Conservation (phyloP, 30 jellyfish, hydroid and myxozoan genomes). For the Nemopilema nomurai region DNA sequence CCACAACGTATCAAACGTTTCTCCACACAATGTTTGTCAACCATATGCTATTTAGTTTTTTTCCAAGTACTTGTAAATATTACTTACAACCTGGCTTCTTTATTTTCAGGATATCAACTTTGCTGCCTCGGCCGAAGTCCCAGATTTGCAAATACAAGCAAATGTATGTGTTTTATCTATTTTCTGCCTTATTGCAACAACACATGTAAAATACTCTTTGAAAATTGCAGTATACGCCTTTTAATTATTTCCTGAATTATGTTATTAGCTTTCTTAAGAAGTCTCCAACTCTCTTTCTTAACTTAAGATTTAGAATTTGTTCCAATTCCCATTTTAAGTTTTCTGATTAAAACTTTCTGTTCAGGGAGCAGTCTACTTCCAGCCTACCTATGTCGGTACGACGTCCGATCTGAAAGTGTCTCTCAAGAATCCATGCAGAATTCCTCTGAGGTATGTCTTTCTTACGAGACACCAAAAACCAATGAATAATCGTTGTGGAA, state of each 20-base stretch:
- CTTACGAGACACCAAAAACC: background rate
- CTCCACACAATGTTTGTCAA: too few species aligned
- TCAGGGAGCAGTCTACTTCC: slow-evolving; percentile 66
- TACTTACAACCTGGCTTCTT: too few species aligned
- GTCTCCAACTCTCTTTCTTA: background rate
- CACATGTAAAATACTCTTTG: too few species aligned
- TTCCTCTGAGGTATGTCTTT: slow-evolving; percentile 68
- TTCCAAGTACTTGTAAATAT: too few species aligned
- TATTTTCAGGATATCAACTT: slow-evolving; percentile 45
- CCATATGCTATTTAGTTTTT: too few species aligned
- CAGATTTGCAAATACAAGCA: slow-evolving; percentile 49
- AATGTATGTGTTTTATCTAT: background rate
- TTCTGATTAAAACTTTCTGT: too few species aligned
- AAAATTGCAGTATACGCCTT: background rate
- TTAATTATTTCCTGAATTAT: background rate
- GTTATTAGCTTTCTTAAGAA: background rate
- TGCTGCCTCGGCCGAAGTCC: slow-evolving; percentile 63
- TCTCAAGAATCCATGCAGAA: slow-evolving; percentile 63
- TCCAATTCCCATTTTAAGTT: too few species aligned
- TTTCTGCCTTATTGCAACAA: background rate
- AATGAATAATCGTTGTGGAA: too few species aligned
- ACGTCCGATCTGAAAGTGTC: slow-evolving; percentile 32
- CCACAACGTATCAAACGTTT: too few species aligned
- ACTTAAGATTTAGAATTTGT: too few species aligned
- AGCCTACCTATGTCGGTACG: slow-evolving; percentile 83